phyloP scores from a whole-genome alignment of 2,113 vertebrate genomes.

The Leuciscus idus region DNA sequence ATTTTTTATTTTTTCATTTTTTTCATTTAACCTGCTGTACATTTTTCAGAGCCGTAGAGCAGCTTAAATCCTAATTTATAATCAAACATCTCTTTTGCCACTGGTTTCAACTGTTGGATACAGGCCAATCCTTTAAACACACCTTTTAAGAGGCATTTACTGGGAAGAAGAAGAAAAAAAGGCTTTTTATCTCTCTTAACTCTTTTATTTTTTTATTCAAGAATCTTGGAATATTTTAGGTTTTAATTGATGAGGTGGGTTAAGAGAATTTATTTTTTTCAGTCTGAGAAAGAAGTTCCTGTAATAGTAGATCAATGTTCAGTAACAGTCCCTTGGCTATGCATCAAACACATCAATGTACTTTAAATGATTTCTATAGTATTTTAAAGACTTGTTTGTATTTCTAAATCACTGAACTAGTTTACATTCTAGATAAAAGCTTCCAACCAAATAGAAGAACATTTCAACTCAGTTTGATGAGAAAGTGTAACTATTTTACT shows the following conservation, averaged over 20 bases:
- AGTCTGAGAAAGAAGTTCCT: neutral
- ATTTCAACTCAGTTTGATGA: no score
- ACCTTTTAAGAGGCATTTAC: neutral
- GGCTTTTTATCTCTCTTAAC: neutral
- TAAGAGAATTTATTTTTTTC: neutral
- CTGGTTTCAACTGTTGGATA: no score
- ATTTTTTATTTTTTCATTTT: no score
- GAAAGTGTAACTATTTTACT: neutral
- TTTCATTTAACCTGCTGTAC: no score
- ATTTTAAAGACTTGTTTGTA: neutral
- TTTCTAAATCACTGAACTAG: no score
- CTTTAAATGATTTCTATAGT: neutral
- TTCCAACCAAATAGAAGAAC: no score
- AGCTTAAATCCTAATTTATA: no score
- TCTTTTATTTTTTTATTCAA: neutral
- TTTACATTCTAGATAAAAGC: no score
- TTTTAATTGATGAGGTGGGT: neutral
- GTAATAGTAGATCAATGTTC: neutral
- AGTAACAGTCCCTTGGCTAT: neutral
- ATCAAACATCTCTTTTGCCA: no score
- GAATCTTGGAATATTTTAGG: neutral
- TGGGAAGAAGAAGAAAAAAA: neutral
- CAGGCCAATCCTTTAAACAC: neutral
- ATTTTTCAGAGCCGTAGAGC: no score
- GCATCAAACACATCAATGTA: neutral